Evolutionary conservation across 2,797 vertebrate genomes (phyloP).

Genomic region (Florisuga fusca): DNA sequence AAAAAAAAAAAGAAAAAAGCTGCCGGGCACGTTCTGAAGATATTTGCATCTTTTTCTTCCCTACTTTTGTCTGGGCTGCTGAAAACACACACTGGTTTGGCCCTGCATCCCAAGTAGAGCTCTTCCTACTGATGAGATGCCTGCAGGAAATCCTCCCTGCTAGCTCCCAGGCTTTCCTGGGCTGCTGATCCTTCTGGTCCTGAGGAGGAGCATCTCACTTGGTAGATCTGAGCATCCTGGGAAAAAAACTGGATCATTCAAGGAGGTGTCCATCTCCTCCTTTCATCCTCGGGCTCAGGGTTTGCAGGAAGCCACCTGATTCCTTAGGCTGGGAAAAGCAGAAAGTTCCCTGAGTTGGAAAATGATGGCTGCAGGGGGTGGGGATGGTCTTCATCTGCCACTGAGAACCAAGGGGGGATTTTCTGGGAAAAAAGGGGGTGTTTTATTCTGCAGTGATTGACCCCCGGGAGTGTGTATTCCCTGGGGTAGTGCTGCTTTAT

Average conservation of each 20-base stretch:
- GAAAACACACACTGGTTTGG: background rate
- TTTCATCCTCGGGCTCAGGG: background rate
- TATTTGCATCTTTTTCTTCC: conserved; percentile 59
- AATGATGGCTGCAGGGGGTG: too few relatives aligned
- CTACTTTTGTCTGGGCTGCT: conserved; percentile 26
- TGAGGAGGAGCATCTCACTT: background rate
- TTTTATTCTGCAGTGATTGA: background rate
- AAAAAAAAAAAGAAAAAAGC: background rate
- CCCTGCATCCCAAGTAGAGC: background rate
- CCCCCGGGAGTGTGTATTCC: background rate
- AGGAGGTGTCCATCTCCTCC: background rate
- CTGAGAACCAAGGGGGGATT: background rate
- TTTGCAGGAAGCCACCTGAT: background rate
- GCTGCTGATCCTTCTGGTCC: background rate
- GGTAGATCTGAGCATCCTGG: background rate
- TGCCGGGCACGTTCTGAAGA: conserved; percentile 14
- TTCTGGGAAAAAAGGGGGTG: background rate
- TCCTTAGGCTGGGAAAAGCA: background rate
- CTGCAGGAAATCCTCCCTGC: background rate
- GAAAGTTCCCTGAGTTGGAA: background rate
- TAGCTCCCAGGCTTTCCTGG: background rate
- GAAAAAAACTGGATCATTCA: background rate
- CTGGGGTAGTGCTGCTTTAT: background rate
- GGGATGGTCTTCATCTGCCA: background rate
- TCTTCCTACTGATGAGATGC: conserved; percentile 6